Evolutionary conservation across 92 coral and sea anemone species (phyloP).

Genomic region (Porites evermanni): DNA sequence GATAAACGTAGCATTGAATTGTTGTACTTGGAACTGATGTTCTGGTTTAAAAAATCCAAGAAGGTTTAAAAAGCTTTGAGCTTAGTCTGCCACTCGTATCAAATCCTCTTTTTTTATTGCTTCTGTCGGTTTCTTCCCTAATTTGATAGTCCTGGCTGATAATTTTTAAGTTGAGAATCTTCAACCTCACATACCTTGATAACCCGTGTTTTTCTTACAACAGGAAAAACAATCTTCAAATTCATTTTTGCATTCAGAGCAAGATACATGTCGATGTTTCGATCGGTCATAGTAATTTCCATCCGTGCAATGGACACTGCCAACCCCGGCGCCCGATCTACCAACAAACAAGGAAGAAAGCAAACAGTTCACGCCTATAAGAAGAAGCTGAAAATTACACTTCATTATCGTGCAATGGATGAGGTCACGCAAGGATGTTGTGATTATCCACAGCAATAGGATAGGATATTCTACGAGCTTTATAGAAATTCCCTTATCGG

Average conservation of each 20-base stretch:
- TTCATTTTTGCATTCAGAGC: constrained; percentile 55
- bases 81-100: too few species aligned
- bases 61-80: too few species aligned
- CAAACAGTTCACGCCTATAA: neutral
- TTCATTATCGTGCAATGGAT: neutral
- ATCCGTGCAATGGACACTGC: constrained; percentile 35
- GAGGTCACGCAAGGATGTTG: neutral
- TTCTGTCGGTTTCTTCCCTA: too few species aligned
- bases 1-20: too few species aligned
- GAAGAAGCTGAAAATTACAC: neutral
- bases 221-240: constrained; percentile 7
- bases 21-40: too few species aligned
- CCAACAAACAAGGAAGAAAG: neutral
- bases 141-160: too few species aligned
- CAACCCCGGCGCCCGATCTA: constrained; percentile 32
- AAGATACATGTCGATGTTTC: constrained; percentile 47
- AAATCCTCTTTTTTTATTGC: too few species aligned
- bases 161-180: neutral
- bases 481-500: neutral
- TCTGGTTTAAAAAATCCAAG: too few species aligned
- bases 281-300: constrained; percentile 49
- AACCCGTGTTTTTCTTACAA: constrained; percentile 19
- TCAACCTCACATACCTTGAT: constrained; percentile 39
- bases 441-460: neutral
- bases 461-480: neutral